These are phyloP conservation scores for Ladona fulva DNA, from an alignment of 1,140 invertebrate genomes.

Conservation along the genomic window DNA sequence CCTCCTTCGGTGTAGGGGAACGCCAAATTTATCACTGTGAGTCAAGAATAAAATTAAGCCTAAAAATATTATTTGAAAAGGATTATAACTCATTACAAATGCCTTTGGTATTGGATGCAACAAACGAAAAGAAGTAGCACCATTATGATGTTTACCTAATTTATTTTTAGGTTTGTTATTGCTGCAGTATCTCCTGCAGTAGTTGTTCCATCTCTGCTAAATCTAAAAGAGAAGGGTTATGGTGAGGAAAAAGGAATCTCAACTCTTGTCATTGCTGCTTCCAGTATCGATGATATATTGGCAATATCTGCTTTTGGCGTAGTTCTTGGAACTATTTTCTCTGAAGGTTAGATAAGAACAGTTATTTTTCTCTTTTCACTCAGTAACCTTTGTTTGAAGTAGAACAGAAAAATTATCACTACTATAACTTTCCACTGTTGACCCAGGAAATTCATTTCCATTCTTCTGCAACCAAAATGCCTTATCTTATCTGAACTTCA, in stretches of 20 bases:
- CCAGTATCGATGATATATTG: conserved; percentile 33
- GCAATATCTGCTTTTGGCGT: conserved; percentile 52
- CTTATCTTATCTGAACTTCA: too few species aligned
- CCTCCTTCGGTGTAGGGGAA: too few species aligned
- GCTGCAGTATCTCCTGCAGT: conserved; percentile 56
- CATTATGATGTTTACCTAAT: background rate
- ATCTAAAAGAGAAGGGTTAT: conserved; percentile 41
- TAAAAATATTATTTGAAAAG: background rate
- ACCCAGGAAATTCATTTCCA: too few species aligned
- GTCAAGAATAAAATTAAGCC: background rate
- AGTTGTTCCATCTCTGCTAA: conserved; percentile 49
- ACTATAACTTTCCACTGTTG: too few species aligned
- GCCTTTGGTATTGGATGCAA: too few species aligned
- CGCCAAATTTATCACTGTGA: background rate
- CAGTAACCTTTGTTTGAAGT: too few species aligned
- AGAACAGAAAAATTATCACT: too few species aligned
- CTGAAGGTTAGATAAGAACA: conserved; percentile 18
- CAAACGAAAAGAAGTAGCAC: background rate
- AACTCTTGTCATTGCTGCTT: conserved; percentile 48
- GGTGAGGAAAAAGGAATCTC: conserved; percentile 51
- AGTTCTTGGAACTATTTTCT: conserved; percentile 35
- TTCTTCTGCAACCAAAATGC: too few species aligned
- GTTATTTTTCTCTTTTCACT: background rate
- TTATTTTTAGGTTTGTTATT: conserved; percentile 40
- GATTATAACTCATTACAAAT: background rate